These are phyloP conservation scores for Maniola jurtina DNA, from an alignment of 1,140 invertebrate species.

Conservation along the genomic window DNA sequence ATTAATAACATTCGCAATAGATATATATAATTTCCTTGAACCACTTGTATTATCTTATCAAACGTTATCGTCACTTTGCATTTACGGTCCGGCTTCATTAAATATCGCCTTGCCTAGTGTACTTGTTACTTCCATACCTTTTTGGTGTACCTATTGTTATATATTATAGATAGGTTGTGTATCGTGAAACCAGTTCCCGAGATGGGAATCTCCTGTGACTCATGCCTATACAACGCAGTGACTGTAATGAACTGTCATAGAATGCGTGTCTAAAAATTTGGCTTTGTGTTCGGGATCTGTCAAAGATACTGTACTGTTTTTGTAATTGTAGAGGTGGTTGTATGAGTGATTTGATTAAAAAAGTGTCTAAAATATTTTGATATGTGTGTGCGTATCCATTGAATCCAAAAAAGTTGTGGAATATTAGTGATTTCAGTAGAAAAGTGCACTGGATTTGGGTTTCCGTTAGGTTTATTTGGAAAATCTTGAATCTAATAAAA, in stretches of 20 bases:
- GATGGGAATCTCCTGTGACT: conserved; percentile 30
- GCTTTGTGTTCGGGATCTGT: background rate
- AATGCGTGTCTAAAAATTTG: conserved; percentile 10
- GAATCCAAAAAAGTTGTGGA: too few relatives aligned
- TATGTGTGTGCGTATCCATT: too few relatives aligned
- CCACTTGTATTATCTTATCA: conserved; percentile 63
- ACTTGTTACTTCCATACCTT: conserved; percentile 14
- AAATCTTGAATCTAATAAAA: too few relatives aligned
- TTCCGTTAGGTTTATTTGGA: too few relatives aligned
- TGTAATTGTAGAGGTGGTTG: background rate
- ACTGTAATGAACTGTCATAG: conserved; percentile 18
- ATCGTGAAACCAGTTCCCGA: conserved; percentile 38
- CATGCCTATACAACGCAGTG: conserved; percentile 5
- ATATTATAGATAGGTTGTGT: background rate
- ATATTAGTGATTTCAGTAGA: too few relatives aligned
- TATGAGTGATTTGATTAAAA: too few relatives aligned
- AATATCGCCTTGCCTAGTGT: conserved; percentile 16
- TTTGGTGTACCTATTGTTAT: background rate
- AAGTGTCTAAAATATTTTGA: too few relatives aligned
- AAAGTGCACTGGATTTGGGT: too few relatives aligned
- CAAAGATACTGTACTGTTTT: background rate
- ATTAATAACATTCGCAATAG: conserved; percentile 22
- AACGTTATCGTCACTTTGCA: conserved; percentile 27
- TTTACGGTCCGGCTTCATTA: conserved; percentile 29
- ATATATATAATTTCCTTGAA: conserved; percentile 44